Base-by-base conservation (phyloP, 2,113 vertebrate species). In the Planiliza haematocheilus region DNA sequence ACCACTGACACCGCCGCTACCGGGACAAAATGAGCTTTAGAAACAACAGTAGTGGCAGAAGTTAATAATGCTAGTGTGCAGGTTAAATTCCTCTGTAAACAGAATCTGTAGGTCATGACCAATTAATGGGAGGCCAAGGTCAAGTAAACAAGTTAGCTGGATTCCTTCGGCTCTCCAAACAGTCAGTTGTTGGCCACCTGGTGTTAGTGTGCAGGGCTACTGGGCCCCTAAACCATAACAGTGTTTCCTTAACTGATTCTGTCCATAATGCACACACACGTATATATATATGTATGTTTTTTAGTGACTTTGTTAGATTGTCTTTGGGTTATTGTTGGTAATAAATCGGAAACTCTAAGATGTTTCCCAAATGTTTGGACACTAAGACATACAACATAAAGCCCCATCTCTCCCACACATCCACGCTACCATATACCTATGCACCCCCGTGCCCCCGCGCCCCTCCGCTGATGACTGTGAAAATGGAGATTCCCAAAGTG, bases 61-160 rank as follows among this genome's bases (percentile, higher is more conserved):
- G 37, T 83, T 65, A 70, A 70, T 83, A 64, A 81, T 3, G 52
- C 36, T 72, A 4, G 0, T 1, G 41, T 30, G 36, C 48, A 70
- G 64, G 74, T 79, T 60, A 8, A 41, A 53, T 88, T 82, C 30
- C 80, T 79, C 39, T 43, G 16, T 34, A 83, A 91, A 85, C 82
- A 73, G 30, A 43, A 63, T 41, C 64, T 74, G 52, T 14, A 48
- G 64, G 53, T 69, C 42, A 18, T 52, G 57, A 79, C 46, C 65
- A 42, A 65, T 53, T 62, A 55, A 77, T 71, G 57, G 70, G 60
- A 45, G 83, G 48, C 38, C 36, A 37, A 57, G 79, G 79, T 83
- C 74, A 79, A 62, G 68, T 66, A 74, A 89, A 83, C 86, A 87
- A 60, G 68, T 67, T 55, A 69, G 46, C 52, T 62, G 71, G 77